Conservation (phyloP, 2,888 invertebrate species). For the Acleris cristana region DNA sequence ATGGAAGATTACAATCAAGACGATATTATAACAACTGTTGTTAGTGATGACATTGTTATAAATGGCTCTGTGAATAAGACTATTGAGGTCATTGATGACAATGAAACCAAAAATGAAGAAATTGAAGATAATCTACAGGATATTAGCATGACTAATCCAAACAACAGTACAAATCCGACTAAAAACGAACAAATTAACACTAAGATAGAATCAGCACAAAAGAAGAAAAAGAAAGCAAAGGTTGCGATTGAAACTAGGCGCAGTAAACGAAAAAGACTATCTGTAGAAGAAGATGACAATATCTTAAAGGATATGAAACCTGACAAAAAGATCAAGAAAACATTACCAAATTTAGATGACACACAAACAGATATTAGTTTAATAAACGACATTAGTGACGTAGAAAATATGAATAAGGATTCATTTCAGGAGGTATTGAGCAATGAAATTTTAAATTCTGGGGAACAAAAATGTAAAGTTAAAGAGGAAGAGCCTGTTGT, state of each 20-base stretch:
- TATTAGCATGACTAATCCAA: slow-evolving; percentile 2
- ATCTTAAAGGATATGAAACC: slow-evolving; percentile 9
- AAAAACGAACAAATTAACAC: background rate
- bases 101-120: background rate
- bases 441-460: slow-evolving; percentile 9
- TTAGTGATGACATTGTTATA: slow-evolving; percentile 37
- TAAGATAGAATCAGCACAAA: background rate
- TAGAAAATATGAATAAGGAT: background rate
- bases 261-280: slow-evolving; percentile 29
- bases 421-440: background rate
- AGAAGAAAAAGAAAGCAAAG: slow-evolving; percentile 2
- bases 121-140: background rate
- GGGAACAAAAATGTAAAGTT: background rate
- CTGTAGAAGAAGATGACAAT: slow-evolving; percentile 17
- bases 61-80: slow-evolving; percentile 23
- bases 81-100: slow-evolving; percentile 4
- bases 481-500: background rate
- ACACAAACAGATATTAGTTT: background rate
- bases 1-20: slow-evolving; percentile 35
- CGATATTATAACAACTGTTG: slow-evolving; percentile 36
- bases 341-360: background rate
- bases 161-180: background rate
- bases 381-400: background rate
- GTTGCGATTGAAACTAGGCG: slow-evolving; percentile 15
- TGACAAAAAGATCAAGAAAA: slow-evolving; percentile 12